Evolutionary conservation across 2,797 vertebrate genomes (phyloP).

Genomic region (Sebastes melanostomus): DNA sequence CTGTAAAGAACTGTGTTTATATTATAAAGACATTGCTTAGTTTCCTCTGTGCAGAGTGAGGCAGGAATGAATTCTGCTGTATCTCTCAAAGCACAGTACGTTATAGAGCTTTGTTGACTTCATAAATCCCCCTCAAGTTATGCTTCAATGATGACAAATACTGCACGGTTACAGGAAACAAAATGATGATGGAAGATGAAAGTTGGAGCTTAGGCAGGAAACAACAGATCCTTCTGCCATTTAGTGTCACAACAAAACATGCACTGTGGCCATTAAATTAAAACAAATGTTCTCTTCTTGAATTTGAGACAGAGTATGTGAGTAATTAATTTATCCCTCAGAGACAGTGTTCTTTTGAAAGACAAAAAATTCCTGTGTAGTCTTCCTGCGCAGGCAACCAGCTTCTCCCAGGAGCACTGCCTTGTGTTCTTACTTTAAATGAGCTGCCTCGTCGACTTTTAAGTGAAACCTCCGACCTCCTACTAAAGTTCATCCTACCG

Average conservation of each 20-base stretch:
- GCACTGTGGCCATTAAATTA: slow-evolving; percentile 20
- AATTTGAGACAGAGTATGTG: background rate
- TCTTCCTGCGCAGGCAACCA: slow-evolving; percentile 16
- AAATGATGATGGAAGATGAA: slow-evolving; percentile 47
- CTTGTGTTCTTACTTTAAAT: slow-evolving; percentile 44
- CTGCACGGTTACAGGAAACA: slow-evolving; percentile 18
- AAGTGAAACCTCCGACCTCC: slow-evolving; percentile 46
- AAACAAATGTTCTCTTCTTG: slow-evolving; percentile 35
- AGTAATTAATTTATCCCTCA: slow-evolving; percentile 42
- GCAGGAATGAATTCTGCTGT: background rate
- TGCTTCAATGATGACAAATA: slow-evolving; percentile 49
- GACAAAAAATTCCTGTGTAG: slow-evolving; percentile 1
- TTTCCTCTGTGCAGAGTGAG: background rate
- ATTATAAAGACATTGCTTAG: slow-evolving; percentile 1
- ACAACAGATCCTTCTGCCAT: slow-evolving; percentile 22
- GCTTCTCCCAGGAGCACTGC: slow-evolving; percentile 45
- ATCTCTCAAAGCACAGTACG: background rate
- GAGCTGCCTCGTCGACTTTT: slow-evolving; percentile 41
- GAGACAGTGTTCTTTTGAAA: slow-evolving; percentile 35
- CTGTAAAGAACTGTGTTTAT: background rate
- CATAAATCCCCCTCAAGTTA: slow-evolving; percentile 40
- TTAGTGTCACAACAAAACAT: slow-evolving; percentile 21
- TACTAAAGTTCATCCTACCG: slow-evolving; percentile 28
- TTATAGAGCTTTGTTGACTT: slow-evolving; percentile 17
- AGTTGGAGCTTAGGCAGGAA: slow-evolving; percentile 20